Base-by-base conservation (phyloP, 2,113 vertebrate genomes). In the Nothobranchius furzeri region DNA sequence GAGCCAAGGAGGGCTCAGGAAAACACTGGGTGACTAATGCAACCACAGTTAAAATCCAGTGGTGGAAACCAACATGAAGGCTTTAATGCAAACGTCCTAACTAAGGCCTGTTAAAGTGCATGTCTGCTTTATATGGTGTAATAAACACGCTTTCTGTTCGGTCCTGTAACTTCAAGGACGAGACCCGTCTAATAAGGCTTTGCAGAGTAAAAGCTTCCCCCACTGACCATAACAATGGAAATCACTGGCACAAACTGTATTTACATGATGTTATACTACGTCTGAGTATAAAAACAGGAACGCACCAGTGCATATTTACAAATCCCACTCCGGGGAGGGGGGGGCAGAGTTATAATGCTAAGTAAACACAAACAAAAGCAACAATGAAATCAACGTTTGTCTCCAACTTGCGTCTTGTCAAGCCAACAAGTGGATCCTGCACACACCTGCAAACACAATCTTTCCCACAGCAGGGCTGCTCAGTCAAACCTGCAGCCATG, bases 381-480 rank as follows among this genome's bases (percentile, higher is more conserved):
- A 30, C 4, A 30, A 30, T 30, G 70, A 72, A 62, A 55, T 50
- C 45, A 50, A 76, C 73, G 67, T 79, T 82, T 85, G 52, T 69
- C 42, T 67, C 48, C 55, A 77, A 60, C 73, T 76, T 64, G 56
- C 76, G 57, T 73, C 72, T 78, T 81, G 77, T 82, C 79, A 49
- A 66, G 60, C 79, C 79, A 87, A 89, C 87, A 87, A 89, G 88
- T 89, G 85, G 75, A 68, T 88, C 82, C 72, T 77, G 61, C 56
- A 68, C 82, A 82, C 87, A 86, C 82, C 83, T 86, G 85, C 85
- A 84, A 84, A 86, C 83, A 87, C 88, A 83, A 84, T 77, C 45
- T 45, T 49, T 60, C 50, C 20, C 83, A 65, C 86, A 90, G 83
- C 77, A 17, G 87, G 84, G 59, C 37, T 61, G 55, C 80, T 54